Evolutionary conservation across 2,888 invertebrate species (phyloP), one percentile per base, ranked within the genome.

Genomic region (Drosophila lacicola): DNA sequence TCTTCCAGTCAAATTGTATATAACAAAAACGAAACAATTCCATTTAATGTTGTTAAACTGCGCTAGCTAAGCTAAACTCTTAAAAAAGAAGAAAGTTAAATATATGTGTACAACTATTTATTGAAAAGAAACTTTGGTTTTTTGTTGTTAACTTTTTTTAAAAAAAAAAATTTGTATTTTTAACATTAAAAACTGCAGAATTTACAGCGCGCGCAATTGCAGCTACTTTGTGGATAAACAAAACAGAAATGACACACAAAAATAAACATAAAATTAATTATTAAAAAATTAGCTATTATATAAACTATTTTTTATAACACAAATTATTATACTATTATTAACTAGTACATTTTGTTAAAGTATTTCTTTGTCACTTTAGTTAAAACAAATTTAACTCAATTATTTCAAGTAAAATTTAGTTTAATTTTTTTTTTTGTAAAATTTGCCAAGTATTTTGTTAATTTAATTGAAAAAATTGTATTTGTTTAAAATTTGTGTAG

Each of bases 81-180:
- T 21, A 37, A 54, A 29, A 51, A 36, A 51, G 37, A 17, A 54
- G 39, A 50, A 78, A 78, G 89, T 87, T 90, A 90, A 88, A 86
- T 89, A 89, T 85, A 89, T 88, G 88, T 88, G 82, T 86, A 89
- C 71, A 88, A 74, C 61, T 80, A 89, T 76, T 82, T 76, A 87
- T 82, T 84, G 76, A 88, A 82, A 87, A 39, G 55, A 75, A 74
- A 72, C 73, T 73, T 71, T 69, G 75, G 70, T 70, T 70, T 29
- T 77, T 74, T 73, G 69, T 74, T 70, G 68, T 72, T 74, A 49
- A 69, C 69, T 51, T 21, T 63, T 70, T 51, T 21, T 62, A 34
- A 25, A 45, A 55, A 54, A 50, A 14, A 44, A 45, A 57, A 45
- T 50, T 44, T 47, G 36, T 55, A 54, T 46, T 33, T 44, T 49